phyloP scores from a whole-genome alignment of 2,113 vertebrate species.

The Tor tambroides region DNA sequence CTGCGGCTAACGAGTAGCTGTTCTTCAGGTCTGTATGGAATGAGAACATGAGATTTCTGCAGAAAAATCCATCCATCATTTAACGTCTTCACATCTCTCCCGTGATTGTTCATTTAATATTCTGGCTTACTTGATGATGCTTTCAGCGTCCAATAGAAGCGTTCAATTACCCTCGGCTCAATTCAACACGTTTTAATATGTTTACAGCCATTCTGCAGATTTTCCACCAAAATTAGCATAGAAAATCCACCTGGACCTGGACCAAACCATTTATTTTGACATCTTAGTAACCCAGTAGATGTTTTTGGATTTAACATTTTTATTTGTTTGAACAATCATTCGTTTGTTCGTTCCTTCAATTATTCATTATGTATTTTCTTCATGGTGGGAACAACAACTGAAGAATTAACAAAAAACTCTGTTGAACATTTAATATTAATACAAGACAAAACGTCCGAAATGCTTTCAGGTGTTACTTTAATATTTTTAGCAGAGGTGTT shows the following conservation, averaged over 20 bases:
- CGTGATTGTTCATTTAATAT: background rate
- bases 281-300: too few species aligned
- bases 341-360: too few species aligned
- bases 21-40: background rate
- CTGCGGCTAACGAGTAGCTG: background rate
- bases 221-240: background rate
- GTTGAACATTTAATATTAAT: too few species aligned
- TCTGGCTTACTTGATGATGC: background rate
- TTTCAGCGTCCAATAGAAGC: background rate
- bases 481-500: background rate
- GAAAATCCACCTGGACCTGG: background rate
- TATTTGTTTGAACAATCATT: too few species aligned
- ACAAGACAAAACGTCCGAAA: background rate
- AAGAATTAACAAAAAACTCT: background rate
- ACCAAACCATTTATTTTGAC: too few species aligned
- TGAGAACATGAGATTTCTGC: background rate
- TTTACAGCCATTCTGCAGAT: background rate
- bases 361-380: background rate
- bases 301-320: too few species aligned
- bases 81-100: background rate
- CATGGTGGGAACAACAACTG: background rate
- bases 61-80: slow-evolving; percentile 2
- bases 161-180: background rate
- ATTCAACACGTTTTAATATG: background rate
- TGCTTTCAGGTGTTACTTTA: too few species aligned